phyloP scores from a whole-genome alignment of 2,888 invertebrate genomes.

The Volucella inanis region DNA sequence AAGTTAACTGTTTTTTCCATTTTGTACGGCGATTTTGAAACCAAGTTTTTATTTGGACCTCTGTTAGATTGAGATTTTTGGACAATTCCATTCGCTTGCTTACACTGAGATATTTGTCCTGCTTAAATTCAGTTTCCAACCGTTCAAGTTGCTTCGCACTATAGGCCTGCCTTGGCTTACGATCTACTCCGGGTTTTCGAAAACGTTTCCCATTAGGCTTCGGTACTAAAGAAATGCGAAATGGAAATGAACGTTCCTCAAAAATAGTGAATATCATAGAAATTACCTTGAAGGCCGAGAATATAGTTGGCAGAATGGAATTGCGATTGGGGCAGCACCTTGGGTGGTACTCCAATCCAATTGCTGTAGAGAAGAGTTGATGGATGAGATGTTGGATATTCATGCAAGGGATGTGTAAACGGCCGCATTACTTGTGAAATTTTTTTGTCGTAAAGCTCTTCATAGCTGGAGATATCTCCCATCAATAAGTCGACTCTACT shows the following conservation, averaged over 20 bases:
- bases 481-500: conserved; percentile 74
- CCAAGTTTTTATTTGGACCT: conserved; percentile 98
- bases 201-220: conserved; percentile 91
- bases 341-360: conserved; percentile 79
- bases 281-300: conserved; percentile 87
- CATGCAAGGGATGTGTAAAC: conserved; percentile 48
- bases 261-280: conserved; percentile 9
- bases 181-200: conserved; percentile 93
- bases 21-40: conserved; percentile 97
- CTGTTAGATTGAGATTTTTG: conserved; percentile 93
- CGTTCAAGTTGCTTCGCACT: conserved; percentile 96
- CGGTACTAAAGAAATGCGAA: conserved; percentile 85
- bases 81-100: conserved; percentile 97
- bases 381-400: conserved; percentile 69
- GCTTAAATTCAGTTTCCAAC: conserved; percentile 96
- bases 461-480: conserved; percentile 67
- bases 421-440: conserved; percentile 49
- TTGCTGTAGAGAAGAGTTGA: conserved; percentile 77
- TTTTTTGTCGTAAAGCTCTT: conserved; percentile 61
- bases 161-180: conserved; percentile 98
- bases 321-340: conserved; percentile 82
- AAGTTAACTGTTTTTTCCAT: conserved; percentile 98
- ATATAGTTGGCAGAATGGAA: conserved; percentile 80
- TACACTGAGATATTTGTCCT: conserved; percentile 97
- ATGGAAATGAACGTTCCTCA: background rate